Evolutionary conservation across 1,140 invertebrate genomes (phyloP).

Genomic region (Coelopa frigida): DNA sequence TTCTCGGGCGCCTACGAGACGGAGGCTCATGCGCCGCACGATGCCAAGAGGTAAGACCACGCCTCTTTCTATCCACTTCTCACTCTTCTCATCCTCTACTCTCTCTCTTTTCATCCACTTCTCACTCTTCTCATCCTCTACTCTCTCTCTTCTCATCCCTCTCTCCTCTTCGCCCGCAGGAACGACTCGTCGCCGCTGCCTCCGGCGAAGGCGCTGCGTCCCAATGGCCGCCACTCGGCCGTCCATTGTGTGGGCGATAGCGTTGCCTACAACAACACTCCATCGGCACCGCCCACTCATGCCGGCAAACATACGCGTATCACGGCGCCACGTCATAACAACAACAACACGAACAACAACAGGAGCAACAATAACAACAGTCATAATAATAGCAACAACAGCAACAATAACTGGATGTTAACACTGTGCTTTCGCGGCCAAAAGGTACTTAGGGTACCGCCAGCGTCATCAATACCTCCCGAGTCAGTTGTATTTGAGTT

Average conservation of each 20-base stretch:
- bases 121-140: background rate
- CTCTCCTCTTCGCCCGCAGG: constrained; percentile 1
- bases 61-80: background rate
- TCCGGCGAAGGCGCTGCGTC: constrained; percentile 3
- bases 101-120: background rate
- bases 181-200: constrained; percentile 9
- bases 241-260: background rate
- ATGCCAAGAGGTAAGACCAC: constrained; percentile 22
- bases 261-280: too few species aligned
- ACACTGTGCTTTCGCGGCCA: constrained; percentile 40
- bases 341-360: constrained; percentile 1
- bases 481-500: constrained; percentile 47
- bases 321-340: background rate
- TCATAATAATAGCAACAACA: constrained; percentile 19
- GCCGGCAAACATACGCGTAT: constrained; percentile 1
- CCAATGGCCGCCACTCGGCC: constrained; percentile 11
- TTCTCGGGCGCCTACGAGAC: constrained; percentile 44
- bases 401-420: constrained; percentile 30
- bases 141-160: background rate
- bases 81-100: background rate
- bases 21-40: constrained; percentile 20
- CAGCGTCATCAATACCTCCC: constrained; percentile 42
- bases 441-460: constrained; percentile 44
- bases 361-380: constrained; percentile 18
- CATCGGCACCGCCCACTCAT: background rate